Evolutionary conservation across 2,797 vertebrate genomes (phyloP).

Genomic region (Rhinatrema bivittatum): DNA sequence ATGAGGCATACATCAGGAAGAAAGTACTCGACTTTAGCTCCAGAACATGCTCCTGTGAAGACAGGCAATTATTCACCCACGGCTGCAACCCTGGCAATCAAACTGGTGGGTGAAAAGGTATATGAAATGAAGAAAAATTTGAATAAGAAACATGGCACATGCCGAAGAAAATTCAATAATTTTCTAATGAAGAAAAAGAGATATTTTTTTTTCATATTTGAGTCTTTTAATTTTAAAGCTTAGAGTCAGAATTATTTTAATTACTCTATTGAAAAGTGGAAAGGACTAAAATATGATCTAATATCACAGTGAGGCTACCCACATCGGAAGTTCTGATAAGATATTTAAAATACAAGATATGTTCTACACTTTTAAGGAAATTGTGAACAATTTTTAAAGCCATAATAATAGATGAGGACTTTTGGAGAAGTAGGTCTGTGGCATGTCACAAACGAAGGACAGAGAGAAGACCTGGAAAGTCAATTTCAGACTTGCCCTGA

Average conservation of each 20-base stretch:
- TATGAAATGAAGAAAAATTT: conserved; percentile 38
- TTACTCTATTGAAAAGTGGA: conserved; percentile 7
- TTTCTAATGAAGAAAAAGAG: conserved; percentile 41
- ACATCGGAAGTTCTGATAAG: too few relatives aligned
- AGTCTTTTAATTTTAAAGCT: conserved; percentile 37
- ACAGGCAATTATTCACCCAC: conserved; percentile 93
- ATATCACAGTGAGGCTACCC: too few relatives aligned
- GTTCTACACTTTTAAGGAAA: too few relatives aligned
- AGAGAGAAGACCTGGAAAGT: too few relatives aligned
- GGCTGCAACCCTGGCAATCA: conserved; percentile 81
- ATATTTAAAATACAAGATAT: too few relatives aligned
- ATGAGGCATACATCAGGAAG: conserved; percentile 93
- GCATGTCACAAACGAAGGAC: too few relatives aligned
- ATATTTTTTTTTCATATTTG: conserved; percentile 1
- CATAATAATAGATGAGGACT: too few relatives aligned
- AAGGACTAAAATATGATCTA: not conserved
- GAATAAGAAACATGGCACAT: conserved; percentile 44
- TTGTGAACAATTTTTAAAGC: too few relatives aligned
- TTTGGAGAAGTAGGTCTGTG: too few relatives aligned
- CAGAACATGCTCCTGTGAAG: conserved; percentile 81
- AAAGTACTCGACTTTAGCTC: conserved; percentile 85
- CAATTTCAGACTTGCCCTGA: too few relatives aligned
- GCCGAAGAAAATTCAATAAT: conserved; percentile 48
- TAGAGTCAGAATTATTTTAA: conserved; percentile 20
- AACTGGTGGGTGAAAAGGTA: conserved; percentile 65